Percentiles rank a stretch among this genome's conserved stretches.
phyloP scores from a whole-genome alignment of 2,888 invertebrate species.

The Epinotia demarniana region DNA sequence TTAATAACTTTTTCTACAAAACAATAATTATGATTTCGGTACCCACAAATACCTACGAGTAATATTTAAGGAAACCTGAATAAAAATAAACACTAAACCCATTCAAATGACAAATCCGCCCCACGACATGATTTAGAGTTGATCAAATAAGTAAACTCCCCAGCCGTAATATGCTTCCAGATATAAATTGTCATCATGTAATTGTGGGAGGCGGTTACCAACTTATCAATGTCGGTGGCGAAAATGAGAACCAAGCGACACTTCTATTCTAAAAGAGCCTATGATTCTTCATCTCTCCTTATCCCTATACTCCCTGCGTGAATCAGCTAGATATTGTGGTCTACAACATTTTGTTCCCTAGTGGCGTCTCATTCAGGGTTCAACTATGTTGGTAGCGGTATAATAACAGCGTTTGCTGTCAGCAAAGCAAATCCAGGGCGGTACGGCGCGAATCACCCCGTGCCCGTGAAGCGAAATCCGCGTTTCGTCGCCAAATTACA shows the following conservation, averaged over 20 bases:
- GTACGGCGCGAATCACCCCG: constrained; percentile 51
- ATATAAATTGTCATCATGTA: constrained; percentile 75
- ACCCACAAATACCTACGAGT: constrained; percentile 27
- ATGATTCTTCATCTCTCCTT: not conserved
- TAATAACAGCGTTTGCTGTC: constrained; percentile 77
- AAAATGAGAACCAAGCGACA: constrained; percentile 19
- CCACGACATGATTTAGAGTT: constrained; percentile 60
- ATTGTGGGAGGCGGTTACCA: constrained; percentile 54
- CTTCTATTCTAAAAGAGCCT: constrained; percentile 9
- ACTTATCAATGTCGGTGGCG: constrained; percentile 26
- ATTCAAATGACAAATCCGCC: constrained; percentile 57
- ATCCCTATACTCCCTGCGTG: not conserved
- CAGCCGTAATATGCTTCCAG: constrained; percentile 67
- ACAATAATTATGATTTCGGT: constrained; percentile 11
- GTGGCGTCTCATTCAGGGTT: constrained; percentile 2
- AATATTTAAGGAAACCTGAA: constrained; percentile 27
- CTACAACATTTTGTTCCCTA: not conserved
- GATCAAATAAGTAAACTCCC: constrained; percentile 64
- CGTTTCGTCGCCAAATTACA: constrained; percentile 78
- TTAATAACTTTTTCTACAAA: not conserved
- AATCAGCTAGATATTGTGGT: not conserved
- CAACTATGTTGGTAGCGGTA: constrained; percentile 9
- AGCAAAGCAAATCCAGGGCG: constrained; percentile 69
- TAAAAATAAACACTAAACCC: constrained; percentile 48
- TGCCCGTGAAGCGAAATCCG: constrained; percentile 58